Conservation (phyloP, 2,888 invertebrate genomes). For the Drosophila limbata region DNA sequence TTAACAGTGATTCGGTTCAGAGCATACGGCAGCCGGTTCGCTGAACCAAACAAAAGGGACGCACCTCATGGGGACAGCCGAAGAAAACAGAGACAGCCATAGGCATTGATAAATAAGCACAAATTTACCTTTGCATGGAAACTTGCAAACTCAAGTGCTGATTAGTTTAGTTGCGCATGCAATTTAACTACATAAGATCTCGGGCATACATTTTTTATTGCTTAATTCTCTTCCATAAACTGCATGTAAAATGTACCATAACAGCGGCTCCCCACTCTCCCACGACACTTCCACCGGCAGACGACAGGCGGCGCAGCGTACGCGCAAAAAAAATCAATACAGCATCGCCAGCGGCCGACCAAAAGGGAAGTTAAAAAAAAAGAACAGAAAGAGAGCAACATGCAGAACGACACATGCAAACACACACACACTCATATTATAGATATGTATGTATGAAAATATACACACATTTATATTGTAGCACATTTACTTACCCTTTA, state of each 20-base stretch:
- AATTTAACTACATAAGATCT: conserved; percentile 22
- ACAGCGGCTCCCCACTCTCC: conserved; percentile 23
- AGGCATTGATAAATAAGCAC: conserved; percentile 12
- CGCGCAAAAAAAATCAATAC: conserved; percentile 75
- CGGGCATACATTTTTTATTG: conserved; percentile 26
- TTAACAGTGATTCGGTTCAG: conserved; percentile 2
- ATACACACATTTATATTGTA: conserved; percentile 33
- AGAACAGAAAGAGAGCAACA: conserved; percentile 60
- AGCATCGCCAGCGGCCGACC: conserved; percentile 64
- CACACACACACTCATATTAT: conserved; percentile 30
- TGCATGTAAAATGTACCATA: conserved; percentile 54
- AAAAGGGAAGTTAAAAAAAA: conserved; percentile 62
- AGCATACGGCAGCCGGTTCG: conserved; percentile 6
- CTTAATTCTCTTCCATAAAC: conserved; percentile 40
- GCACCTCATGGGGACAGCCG: conserved; percentile 9
- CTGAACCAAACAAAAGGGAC: neutral
- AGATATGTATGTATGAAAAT: conserved; percentile 33
- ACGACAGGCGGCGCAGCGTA: conserved; percentile 43
- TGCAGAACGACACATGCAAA: conserved; percentile 42
- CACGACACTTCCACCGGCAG: neutral
- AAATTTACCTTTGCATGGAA: conserved; percentile 36
- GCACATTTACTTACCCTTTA: conserved; percentile 68
- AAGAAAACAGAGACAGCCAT: neutral
- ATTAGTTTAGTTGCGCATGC: conserved; percentile 48
- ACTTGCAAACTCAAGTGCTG: conserved; percentile 47